Conservation (phyloP, 1,140 invertebrate species). For the Bombus polaris region DNA sequence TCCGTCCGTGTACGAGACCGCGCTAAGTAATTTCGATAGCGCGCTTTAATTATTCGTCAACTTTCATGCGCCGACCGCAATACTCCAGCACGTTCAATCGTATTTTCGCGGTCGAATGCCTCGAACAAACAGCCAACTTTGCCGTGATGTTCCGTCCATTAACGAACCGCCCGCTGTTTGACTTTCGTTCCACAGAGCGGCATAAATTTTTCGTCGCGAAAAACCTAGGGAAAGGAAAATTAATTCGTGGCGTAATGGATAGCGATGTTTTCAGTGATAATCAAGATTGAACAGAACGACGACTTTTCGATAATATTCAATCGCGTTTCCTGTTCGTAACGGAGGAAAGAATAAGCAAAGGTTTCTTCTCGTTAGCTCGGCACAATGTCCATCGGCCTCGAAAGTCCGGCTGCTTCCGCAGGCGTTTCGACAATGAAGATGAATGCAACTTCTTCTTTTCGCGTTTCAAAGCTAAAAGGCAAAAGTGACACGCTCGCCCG, state of each 20-base stretch:
- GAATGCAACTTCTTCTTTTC: constrained; percentile 44
- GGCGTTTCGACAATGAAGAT: constrained; percentile 46
- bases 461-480: constrained; percentile 36
- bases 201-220: neutral
- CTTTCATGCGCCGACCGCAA: neutral
- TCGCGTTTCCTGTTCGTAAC: constrained; percentile 5
- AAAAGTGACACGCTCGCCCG: constrained; percentile 47
- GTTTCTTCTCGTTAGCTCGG: constrained; percentile 55
- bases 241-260: constrained; percentile 2
- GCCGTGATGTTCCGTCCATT: constrained; percentile 13
- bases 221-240: neutral
- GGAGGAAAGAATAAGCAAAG: constrained; percentile 17
- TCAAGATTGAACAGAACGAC: neutral
- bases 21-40: constrained; percentile 22
- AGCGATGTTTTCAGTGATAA: neutral
- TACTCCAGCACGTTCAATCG: constrained; percentile 15
- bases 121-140: constrained; percentile 19
- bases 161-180: neutral
- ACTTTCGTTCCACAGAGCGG: neutral
- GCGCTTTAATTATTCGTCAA: neutral
- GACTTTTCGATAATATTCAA: neutral
- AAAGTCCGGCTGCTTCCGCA: constrained; percentile 19
- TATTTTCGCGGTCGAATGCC: constrained; percentile 16
- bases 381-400: constrained; percentile 36
- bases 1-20: too few relatives aligned